Base-by-base conservation (phyloP, 2,113 vertebrate genomes). In the Epinephelus moara region DNA sequence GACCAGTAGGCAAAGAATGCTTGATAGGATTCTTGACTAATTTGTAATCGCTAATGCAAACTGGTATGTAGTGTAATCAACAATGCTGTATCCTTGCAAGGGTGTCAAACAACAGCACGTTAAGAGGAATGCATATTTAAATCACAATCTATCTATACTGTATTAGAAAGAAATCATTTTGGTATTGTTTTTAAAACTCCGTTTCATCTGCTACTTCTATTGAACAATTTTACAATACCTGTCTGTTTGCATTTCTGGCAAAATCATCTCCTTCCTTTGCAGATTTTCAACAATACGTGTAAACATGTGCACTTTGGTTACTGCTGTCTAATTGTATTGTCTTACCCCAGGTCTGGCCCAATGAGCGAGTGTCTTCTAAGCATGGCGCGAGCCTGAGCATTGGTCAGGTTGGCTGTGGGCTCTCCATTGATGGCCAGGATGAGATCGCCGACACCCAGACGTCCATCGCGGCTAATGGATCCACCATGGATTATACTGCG, bases 391-490 rank as follows among this genome's bases (percentile, higher is more conserved):
- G 98, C 98, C 87, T 99, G 97, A 27, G 96, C 97, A 53, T 96
- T 99, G 86, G 94, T 97, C 91, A 99, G 92, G 85, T 96, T 95
- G 66, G 95, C 90, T 2, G 97, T 96, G 47, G 96, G 93, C 83
- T 99, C 98, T 60, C 97, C 97, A 82, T 99, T 99, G 84, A 99
- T 96, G 27, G 96, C 96, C 81, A 99, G 88, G 81, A 99, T 97
- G 84, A 97, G 97, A 87, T 99, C 98, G 0, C 98, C 98, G 0
- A 97, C 95, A 2, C 96, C 95, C 81, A 99, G 96, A 4, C 97
- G 96, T 17, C 98, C 97, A 66, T 99, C 98, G 0, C 96, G 95
- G 91, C 96, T 99, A 62, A 99, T 97, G 21, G 98, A 98, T 0
- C 98, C 98, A 12, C 98, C 97, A 1, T 97, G 97, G 89, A 99